Evolutionary conservation across 1,140 invertebrate species (phyloP).

Genomic region (Brachionus calyciflorus): DNA sequence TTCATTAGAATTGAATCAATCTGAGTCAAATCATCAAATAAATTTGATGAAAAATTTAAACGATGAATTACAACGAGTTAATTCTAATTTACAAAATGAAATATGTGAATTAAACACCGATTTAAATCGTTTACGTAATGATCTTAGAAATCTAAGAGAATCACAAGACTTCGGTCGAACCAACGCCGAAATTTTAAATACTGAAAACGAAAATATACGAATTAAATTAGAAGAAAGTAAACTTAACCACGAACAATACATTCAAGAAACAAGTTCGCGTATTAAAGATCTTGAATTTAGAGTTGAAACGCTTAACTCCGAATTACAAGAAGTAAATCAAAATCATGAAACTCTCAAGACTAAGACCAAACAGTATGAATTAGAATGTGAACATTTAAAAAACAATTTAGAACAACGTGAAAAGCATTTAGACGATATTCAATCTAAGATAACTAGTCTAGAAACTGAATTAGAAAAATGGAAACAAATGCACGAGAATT

Average conservation of each 20-base stretch:
- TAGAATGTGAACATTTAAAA: neutral
- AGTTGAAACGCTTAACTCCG: neutral
- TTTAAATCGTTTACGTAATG: neutral
- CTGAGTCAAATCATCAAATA: neutral
- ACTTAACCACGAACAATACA: neutral
- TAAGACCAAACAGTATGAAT: neutral
- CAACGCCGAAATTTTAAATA: constrained; percentile 1
- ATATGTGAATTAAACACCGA: neutral
- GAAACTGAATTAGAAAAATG: neutral
- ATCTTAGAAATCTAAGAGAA: neutral
- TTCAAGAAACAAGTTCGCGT: neutral
- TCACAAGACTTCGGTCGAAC: neutral
- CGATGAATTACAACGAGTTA: neutral
- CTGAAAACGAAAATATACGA: neutral
- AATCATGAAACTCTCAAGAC: no score
- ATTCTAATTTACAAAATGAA: neutral
- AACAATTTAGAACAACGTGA: neutral
- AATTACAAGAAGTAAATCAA: no score
- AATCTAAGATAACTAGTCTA: neutral
- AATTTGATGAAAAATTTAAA: neutral
- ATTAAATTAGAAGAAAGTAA: neutral
- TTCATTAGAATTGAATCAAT: neutral
- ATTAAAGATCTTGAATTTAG: neutral
- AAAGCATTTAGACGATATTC: neutral
- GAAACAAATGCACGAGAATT: neutral